Evolutionary conservation across 2,797 vertebrate species (phyloP), one percentile per base, ranked within the genome.

Genomic region (Thalassophryne amazonica): DNA sequence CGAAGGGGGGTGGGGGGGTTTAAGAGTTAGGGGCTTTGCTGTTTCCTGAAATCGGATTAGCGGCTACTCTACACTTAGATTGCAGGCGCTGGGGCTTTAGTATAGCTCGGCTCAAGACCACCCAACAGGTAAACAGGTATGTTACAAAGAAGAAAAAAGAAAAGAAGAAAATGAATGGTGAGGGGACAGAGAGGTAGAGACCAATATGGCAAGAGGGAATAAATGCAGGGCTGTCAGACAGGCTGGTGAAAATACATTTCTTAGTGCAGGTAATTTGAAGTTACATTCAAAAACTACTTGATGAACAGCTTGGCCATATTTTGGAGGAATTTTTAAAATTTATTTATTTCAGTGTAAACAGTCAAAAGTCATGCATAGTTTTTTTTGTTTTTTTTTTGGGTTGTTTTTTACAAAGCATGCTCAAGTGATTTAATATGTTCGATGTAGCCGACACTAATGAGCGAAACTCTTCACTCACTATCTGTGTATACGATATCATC

Each of bases 41-140:
- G 86, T 91, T 93, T 92, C 89, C 91, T 91, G 88, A 93, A 93
- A 93, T 93, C 90, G 90, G 91, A 93, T 93, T 93, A 93, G 88
- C 86, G 88, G 91, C 88, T 91, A 92, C 90, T 91, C 90, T 91
- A 90, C 90, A 90, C 90, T 90, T 86, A 86, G 88, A 89, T 91
- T 88, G 80, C 80, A 78, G 86, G 76, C 81, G 81, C 84, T 67
- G 74, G 72, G 74, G 86, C 79, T 91, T 90, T 89, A 80, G 84
- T 88, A 90, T 85, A 86, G 85, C 78, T 77, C 53, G 56, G 81
- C 82, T 90, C 81, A 78, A 80, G 91, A 92, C 91, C 91, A 93
- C 91, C 91, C 91, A 93, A 87, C 85, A 91, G 88, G 88, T 90
- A 91, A 89, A 90, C 90, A 91, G 90, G 88, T 91, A 89, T 80